Percentiles rank a stretch among this genome's conserved stretches.
These are phyloP conservation scores for Acrocephalus scirpaceus DNA, from an alignment of 2,797 vertebrate species.

Conservation along the genomic window DNA sequence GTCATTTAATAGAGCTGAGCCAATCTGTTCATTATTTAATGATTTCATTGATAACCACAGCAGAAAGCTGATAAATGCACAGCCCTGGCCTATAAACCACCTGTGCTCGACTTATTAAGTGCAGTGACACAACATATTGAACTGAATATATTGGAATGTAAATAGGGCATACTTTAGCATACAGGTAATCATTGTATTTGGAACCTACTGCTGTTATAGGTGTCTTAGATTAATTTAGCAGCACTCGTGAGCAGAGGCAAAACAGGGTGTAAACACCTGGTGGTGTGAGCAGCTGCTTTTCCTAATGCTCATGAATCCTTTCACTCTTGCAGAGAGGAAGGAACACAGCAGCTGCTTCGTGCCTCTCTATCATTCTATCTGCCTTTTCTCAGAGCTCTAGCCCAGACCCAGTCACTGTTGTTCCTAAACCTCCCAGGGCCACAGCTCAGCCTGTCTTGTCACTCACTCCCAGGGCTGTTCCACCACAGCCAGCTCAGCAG, in stretches of 20 bases:
- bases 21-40: constrained; percentile 69
- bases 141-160: background rate
- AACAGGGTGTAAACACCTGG: background rate
- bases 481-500: background rate
- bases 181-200: constrained; percentile 16
- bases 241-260: background rate
- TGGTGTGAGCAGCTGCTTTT: background rate
- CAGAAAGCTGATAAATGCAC: constrained; percentile 22
- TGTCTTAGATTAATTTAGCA: background rate
- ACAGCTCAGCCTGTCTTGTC: background rate
- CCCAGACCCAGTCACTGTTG: background rate
- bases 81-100: constrained; percentile 51
- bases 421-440: background rate
- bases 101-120: constrained; percentile 63
- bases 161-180: background rate
- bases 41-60: constrained; percentile 65
- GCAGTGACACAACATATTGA: constrained; percentile 43
- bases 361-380: background rate
- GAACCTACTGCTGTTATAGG: background rate
- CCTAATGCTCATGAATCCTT: background rate
- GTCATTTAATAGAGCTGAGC: constrained; percentile 31
- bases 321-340: background rate
- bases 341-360: background rate
- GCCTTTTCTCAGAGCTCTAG: background rate
- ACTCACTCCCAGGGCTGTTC: background rate